Evolutionary conservation across 2,797 vertebrate genomes (phyloP).

Genomic region (Cuniculus paca): DNA sequence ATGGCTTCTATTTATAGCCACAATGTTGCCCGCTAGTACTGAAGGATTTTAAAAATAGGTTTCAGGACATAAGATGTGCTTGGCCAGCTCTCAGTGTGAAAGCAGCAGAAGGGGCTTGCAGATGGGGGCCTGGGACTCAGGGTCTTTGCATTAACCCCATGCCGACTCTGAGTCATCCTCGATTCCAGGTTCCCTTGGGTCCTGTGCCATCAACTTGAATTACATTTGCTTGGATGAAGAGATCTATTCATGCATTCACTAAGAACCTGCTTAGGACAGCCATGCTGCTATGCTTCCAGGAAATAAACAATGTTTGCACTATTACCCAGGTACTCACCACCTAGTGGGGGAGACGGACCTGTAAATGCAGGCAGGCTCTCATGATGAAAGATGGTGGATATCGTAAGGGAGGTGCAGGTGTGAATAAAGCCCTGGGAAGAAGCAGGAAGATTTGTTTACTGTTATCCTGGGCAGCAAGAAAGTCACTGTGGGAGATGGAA

Average conservation of each 20-base stretch:
- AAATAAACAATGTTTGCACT: background rate
- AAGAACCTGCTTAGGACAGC: background rate
- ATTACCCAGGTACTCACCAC: background rate
- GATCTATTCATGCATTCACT: background rate
- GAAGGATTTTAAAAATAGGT: conserved; percentile 75
- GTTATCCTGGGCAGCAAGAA: background rate
- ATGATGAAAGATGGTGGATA: background rate
- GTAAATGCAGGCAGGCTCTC: background rate
- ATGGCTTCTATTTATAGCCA: conserved; percentile 80
- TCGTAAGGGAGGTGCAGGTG: accelerated
- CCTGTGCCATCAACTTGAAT: background rate
- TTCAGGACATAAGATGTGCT: conserved; percentile 48
- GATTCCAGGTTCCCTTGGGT: background rate
- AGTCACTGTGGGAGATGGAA: background rate
- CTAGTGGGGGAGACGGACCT: background rate
- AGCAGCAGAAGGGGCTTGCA: conserved; percentile 36
- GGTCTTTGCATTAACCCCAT: conserved; percentile 15
- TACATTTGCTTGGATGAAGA: background rate
- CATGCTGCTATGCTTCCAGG: background rate
- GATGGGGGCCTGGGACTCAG: background rate
- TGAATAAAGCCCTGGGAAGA: background rate
- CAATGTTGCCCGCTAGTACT: conserved; percentile 24
- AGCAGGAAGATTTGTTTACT: background rate
- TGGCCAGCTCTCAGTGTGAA: background rate
- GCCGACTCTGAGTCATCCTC: background rate